Evolutionary conservation across 1,140 invertebrate species (phyloP).

Genomic region (Physella acuta): DNA sequence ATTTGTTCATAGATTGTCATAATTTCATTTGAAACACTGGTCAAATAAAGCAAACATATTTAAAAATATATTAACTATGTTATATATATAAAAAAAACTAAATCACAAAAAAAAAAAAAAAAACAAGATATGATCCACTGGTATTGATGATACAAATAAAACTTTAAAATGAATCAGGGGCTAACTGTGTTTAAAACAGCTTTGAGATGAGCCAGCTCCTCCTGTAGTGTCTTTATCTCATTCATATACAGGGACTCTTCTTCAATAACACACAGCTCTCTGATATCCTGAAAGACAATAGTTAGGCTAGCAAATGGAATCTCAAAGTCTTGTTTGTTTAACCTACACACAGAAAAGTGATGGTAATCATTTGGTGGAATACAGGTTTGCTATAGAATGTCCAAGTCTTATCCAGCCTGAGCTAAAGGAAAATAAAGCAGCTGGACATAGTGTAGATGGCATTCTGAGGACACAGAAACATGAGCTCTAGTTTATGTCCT

Average conservation of each 20-base stretch:
- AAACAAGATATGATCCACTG: not conserved
- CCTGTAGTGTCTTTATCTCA: not conserved
- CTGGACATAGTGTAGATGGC: not conserved
- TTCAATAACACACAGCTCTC: not conserved
- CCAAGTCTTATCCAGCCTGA: not conserved
- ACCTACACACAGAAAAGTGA: not conserved
- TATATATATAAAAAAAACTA: not conserved
- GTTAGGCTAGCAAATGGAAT: not conserved
- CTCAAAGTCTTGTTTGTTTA: not conserved
- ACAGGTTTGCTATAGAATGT: not conserved
- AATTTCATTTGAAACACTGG: too few species aligned
- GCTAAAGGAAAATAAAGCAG: not conserved
- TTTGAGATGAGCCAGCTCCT: not conserved
- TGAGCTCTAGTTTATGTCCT: not conserved
- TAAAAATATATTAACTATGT: not conserved
- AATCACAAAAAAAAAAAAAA: not conserved
- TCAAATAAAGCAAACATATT: not conserved
- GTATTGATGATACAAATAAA: not conserved
- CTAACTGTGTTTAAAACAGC: not conserved
- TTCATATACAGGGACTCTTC: not conserved
- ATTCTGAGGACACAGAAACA: not conserved
- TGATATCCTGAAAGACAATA: not conserved
- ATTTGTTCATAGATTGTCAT: too few species aligned
- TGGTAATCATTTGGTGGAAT: not conserved
- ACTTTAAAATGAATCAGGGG: not conserved